These are phyloP conservation scores for Capromys pilorides DNA, from an alignment of 2,797 vertebrate genomes.

Conservation along the genomic window DNA sequence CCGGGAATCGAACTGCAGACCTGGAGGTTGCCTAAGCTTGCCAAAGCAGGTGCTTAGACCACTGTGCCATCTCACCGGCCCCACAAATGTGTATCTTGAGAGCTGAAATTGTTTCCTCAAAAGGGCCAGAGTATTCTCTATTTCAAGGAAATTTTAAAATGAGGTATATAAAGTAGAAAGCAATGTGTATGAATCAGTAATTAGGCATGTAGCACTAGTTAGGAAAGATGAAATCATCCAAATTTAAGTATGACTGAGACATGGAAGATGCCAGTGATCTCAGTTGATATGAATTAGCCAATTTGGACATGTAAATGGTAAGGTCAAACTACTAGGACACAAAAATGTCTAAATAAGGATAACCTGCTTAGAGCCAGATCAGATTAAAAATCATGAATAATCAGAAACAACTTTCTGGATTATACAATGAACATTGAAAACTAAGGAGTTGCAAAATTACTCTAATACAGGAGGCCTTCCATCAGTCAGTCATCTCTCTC, in stretches of 20 bases:
- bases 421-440: not conserved
- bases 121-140: not conserved
- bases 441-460: not conserved
- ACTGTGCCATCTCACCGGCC: too few relatives aligned
- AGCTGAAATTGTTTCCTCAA: conserved; percentile 21
- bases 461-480: not conserved
- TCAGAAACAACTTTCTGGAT: not conserved
- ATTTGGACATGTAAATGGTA: conserved; percentile 32
- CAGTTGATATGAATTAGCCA: not conserved
- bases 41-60: too few relatives aligned
- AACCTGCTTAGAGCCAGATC: conserved; percentile 11
- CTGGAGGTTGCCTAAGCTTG: too few relatives aligned
- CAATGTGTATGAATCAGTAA: not conserved
- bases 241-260: conserved; percentile 29
- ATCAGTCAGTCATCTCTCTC: not conserved
- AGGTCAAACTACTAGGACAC: conserved; percentile 18
- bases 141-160: conserved; percentile 52
- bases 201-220: not conserved
- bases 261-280: not conserved
- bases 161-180: conserved; percentile 19
- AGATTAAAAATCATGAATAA: not conserved
- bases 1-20: too few relatives aligned
- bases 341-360: conserved; percentile 40
- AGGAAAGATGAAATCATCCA: not conserved
- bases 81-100: conserved; percentile 1